A percentile compares a stretch with the other conserved stretches of the same genome.
phyloP scores from a whole-genome alignment of 2,113 vertebrate genomes.

The Nannospalax galili region DNA sequence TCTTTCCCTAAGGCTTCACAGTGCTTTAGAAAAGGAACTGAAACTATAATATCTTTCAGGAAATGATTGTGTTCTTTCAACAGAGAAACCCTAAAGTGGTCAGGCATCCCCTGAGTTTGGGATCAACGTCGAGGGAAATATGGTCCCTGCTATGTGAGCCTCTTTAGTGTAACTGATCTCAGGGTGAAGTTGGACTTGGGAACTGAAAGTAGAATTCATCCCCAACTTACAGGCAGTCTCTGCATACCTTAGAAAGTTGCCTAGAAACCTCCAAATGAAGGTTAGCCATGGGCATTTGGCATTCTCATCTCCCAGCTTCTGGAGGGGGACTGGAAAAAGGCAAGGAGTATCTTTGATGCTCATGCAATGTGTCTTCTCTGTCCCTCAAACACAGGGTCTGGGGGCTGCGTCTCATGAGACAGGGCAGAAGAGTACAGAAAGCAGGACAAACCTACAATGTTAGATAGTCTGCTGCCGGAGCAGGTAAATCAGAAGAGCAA shows the following conservation, averaged over 20 bases:
- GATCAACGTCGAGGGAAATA: not conserved
- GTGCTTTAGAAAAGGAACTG: conserved; percentile 4
- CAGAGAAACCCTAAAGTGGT: not conserved
- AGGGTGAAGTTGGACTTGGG: not conserved
- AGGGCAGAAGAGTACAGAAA: not conserved
- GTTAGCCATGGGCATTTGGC: not conserved
- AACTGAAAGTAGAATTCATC: not conserved
- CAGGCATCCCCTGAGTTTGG: not conserved
- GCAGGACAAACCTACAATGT: not conserved
- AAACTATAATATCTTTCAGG: not conserved
- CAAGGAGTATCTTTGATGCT: not conserved
- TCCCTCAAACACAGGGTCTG: not conserved
- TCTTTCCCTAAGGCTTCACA: not conserved
- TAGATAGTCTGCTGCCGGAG: not conserved
- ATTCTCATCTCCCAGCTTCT: not conserved
- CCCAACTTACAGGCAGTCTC: not conserved
- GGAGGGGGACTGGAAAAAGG: not conserved
- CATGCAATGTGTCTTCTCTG: not conserved
- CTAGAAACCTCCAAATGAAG: not conserved
- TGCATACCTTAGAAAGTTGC: not conserved
- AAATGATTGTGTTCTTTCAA: not conserved
- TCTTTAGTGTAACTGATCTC: not conserved
- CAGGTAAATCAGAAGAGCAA: not conserved
- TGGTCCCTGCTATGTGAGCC: not conserved
- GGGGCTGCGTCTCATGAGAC: not conserved